Percentiles rank a stretch among this genome's conserved stretches.
Conservation (phyloP, 2,888 invertebrate genomes). For the Phorcus lineatus region DNA sequence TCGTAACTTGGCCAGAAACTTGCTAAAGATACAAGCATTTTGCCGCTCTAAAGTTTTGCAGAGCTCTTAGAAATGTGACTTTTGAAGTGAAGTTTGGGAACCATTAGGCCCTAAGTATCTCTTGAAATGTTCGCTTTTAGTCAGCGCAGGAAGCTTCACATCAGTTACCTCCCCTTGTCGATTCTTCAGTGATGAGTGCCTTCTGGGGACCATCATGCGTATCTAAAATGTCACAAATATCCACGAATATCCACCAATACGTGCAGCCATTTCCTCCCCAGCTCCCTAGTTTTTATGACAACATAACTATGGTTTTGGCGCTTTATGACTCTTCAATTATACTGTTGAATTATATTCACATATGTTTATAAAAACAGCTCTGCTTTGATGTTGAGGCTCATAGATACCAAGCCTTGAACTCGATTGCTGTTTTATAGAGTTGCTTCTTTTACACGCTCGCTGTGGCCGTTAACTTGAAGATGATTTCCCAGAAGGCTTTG, state of each 20-base stretch:
- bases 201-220: neutral
- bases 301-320: neutral
- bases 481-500: no score
- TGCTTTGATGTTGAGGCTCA: neutral
- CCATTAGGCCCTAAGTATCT: neutral
- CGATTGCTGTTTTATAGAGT: no score
- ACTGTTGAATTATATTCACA: neutral
- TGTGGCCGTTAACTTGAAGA: no score
- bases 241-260: no score
- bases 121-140: neutral
- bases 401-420: neutral
- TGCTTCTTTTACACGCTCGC: no score
- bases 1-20: neutral
- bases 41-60: no score
- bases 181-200: neutral
- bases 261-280: neutral
- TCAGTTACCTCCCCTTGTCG: neutral
- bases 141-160: neutral
- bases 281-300: neutral
- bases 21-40: neutral
- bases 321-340: conserved; percentile 1
- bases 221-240: neutral
- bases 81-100: neutral
- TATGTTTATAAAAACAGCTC: conserved; percentile 9
- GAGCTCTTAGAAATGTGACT: neutral